Evolutionary conservation across 1,140 invertebrate genomes (phyloP), one percentile per base, ranked within the genome.

Genomic region (Batillaria attramentaria): DNA sequence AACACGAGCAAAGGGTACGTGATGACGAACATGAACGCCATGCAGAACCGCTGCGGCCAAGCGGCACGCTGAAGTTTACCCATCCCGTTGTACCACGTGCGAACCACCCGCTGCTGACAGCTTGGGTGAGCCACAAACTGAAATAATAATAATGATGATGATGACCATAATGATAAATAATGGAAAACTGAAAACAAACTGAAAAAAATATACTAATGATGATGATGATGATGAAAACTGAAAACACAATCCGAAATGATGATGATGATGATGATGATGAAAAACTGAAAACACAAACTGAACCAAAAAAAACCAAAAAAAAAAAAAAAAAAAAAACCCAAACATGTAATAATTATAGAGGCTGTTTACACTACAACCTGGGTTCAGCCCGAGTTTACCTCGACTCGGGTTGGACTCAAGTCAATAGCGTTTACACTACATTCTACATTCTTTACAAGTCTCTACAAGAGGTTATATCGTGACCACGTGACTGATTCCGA

Each of bases 81-180:
- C 74, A 88, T 80, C 1, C 87, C 86, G 24, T 82, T 78, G 78
- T 88, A 89, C 94, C 94, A 94, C 39, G 87, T 86, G 1, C 84
- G 76, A 20, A 88, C 86, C 73, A 91, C 72, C 33, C 89, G 84
- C 78, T 91, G 90, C 69, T 91, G 91, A 80, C 90, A 91, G 65
- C 86, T 89, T 4, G 91, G 85, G 78, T 91, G 90, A 18, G 90
- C 85, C 18, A 91, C 89, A 81, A 91, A 91, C 90, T 91, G 92
- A 79, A 85, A 81, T 5, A 75, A 60, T 42, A 74, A 69, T 60
- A 8, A n/a, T n/a, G n/a, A n/a, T n/a, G n/a, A n/a, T n/a, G n/a
- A n/a, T n/a, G n/a, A n/a, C n/a, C 16, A 54, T 54, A 54, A 54
- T 20, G 24, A 74, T 43, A 18, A 78, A 31, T 28, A 37, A 46